Evolutionary conservation across 2,113 vertebrate genomes (phyloP).

Genomic region (Megaleporinus macrocephalus): DNA sequence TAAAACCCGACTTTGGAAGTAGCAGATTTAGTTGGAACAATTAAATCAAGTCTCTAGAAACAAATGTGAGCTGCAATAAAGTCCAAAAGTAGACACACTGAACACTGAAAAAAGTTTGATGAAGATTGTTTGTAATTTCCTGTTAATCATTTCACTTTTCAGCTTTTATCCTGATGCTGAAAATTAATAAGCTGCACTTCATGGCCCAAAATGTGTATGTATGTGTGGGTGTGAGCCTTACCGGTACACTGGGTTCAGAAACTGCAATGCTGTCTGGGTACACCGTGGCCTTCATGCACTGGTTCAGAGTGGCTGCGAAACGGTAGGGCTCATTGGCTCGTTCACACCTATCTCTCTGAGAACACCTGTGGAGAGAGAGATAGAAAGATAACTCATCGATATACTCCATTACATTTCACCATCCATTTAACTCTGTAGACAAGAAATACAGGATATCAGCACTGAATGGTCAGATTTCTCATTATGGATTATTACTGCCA

Average conservation of each 20-base stretch:
- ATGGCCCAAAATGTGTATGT: conserved; percentile 9
- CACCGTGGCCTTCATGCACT: conserved; percentile 87
- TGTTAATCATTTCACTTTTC: no score
- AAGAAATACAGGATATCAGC: neutral
- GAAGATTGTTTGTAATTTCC: no score
- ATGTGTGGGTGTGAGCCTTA: conserved; percentile 67
- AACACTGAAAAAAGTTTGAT: no score
- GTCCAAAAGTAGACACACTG: no score
- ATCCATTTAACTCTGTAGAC: neutral
- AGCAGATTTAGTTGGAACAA: no score
- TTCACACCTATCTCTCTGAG: conserved; percentile 88
- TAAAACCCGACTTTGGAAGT: no score
- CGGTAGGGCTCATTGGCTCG: conserved; percentile 87
- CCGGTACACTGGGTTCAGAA: conserved; percentile 88
- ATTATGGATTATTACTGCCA: neutral
- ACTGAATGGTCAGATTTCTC: neutral
- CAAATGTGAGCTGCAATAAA: no score
- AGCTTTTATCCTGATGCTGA: no score
- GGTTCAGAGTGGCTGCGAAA: conserved; percentile 85
- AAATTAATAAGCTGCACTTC: no score
- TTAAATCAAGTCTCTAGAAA: no score
- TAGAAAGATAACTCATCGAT: neutral
- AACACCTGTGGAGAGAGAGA: conserved; percentile 80
- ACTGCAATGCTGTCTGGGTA: conserved; percentile 95
- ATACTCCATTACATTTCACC: neutral